These are phyloP conservation scores for Vannuccia rotundouncinata DNA, from an alignment of 2,888 invertebrate genomes.

Conservation along the genomic window DNA sequence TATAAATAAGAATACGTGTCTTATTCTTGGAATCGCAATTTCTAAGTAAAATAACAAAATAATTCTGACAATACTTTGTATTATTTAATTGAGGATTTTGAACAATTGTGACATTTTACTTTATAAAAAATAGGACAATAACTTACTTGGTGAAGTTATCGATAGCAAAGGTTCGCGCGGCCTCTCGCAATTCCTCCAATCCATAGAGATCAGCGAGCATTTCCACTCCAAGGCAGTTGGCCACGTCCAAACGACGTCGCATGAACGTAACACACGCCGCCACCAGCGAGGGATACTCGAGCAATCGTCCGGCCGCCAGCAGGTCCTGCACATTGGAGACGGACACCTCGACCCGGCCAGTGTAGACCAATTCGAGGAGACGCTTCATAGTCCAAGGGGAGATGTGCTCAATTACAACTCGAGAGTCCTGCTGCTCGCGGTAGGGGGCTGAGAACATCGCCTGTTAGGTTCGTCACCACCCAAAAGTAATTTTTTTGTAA, in stretches of 20 bases:
- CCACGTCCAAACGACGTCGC: slow-evolving; percentile 50
- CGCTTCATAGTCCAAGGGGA: slow-evolving; percentile 51
- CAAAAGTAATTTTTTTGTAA: neutral
- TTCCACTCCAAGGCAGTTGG: slow-evolving; percentile 55
- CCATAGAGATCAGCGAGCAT: slow-evolving; percentile 53
- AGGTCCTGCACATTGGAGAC: slow-evolving; percentile 55
- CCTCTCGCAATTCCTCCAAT: slow-evolving; percentile 48
- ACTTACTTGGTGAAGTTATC: neutral
- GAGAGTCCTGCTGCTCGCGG: slow-evolving; percentile 49
- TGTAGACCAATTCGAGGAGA: slow-evolving; percentile 55
- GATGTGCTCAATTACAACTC: slow-evolving; percentile 50
- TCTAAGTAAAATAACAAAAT: too few species aligned
- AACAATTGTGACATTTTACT: too few species aligned
- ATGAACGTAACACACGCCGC: slow-evolving; percentile 51
- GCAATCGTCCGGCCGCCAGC: slow-evolving; percentile 52
- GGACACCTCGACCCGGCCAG: slow-evolving; percentile 53
- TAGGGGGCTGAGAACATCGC: slow-evolving; percentile 56
- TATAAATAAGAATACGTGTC: too few species aligned
- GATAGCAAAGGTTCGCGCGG: slow-evolving; percentile 42
- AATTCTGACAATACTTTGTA: too few species aligned
- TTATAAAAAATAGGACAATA: too few species aligned
- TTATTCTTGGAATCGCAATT: too few species aligned
- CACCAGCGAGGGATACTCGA: slow-evolving; percentile 54
- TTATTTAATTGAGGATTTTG: too few species aligned
- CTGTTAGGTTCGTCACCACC: neutral